Percentiles rank a stretch among this genome's conserved stretches.
phyloP scores from a whole-genome alignment of 1,140 invertebrate species.

The Scaptomyza montana region DNA sequence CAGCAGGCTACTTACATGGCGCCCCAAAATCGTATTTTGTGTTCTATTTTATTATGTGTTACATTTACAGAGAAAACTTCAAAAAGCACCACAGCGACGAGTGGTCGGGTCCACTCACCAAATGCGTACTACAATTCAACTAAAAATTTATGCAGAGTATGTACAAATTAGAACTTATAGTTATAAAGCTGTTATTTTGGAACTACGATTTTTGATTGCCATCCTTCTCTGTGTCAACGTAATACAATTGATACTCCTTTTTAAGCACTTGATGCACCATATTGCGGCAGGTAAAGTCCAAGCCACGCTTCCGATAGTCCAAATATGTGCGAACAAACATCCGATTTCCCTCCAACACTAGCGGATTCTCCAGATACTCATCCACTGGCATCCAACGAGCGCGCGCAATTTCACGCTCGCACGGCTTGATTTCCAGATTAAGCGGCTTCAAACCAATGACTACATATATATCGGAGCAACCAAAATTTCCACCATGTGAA shows the following conservation, averaged over 20 bases:
- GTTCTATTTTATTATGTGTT: too few species aligned
- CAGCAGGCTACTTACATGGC: too few species aligned
- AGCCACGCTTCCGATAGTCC: conserved; percentile 86
- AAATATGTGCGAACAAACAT: conserved; percentile 87
- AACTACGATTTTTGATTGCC: background rate
- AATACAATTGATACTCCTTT: conserved; percentile 69
- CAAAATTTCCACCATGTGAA: conserved; percentile 87
- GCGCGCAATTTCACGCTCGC: conserved; percentile 89
- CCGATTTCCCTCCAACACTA: conserved; percentile 90
- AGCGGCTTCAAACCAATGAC: conserved; percentile 89
- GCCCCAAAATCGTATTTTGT: too few species aligned
- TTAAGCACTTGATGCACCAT: conserved; percentile 72
- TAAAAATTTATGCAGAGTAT: conserved; percentile 16
- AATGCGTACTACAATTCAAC: conserved; percentile 3
- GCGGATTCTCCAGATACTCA: conserved; percentile 89
- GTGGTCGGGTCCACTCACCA: too few species aligned
- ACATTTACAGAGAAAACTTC: too few species aligned
- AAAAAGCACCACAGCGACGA: too few species aligned
- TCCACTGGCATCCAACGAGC: conserved; percentile 93
- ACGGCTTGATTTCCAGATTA: conserved; percentile 87
- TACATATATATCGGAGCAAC: conserved; percentile 94
- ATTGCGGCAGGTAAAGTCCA: conserved; percentile 85
- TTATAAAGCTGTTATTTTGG: conserved; percentile 3
- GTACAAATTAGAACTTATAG: conserved; percentile 31
- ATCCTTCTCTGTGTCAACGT: conserved; percentile 31